Percentiles rank a stretch among this genome's conserved stretches.
Evolutionary conservation across 1,140 invertebrate genomes (phyloP).

Genomic region (Hyles euphorbiae): DNA sequence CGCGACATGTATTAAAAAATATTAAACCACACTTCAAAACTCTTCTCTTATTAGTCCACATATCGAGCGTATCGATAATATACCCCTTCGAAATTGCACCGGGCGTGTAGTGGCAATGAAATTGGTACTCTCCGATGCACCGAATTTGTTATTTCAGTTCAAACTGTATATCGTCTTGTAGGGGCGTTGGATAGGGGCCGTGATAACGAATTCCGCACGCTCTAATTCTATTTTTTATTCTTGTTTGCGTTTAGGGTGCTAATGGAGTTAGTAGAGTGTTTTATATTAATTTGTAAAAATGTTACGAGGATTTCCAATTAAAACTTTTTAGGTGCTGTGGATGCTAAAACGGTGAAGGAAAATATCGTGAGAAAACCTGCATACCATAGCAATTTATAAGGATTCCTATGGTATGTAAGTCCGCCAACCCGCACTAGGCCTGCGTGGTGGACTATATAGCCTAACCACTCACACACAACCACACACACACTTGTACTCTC

Average conservation of each 20-base stretch:
- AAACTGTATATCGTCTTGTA: conserved; percentile 10
- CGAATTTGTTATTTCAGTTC: conserved; percentile 36
- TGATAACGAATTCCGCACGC: conserved; percentile 49
- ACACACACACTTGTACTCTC: too few species aligned
- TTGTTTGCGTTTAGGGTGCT: conserved; percentile 35
- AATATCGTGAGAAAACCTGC: too few species aligned
- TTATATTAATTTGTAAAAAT: background rate
- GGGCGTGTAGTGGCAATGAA: conserved; percentile 3
- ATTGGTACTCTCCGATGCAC: conserved; percentile 16
- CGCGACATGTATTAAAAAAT: too few species aligned
- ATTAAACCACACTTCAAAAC: background rate
- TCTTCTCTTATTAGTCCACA: background rate
- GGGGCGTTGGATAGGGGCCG: conserved; percentile 24
- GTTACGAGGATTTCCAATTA: too few species aligned
- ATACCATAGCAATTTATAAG: too few species aligned
- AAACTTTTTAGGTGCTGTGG: too few species aligned
- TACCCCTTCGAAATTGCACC: conserved; percentile 3
- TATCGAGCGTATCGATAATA: conserved; percentile 5
- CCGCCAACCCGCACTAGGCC: too few species aligned
- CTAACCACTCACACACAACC: too few species aligned
- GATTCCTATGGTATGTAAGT: too few species aligned
- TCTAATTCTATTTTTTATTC: conserved; percentile 48
- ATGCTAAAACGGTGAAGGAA: too few species aligned
- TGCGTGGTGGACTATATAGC: too few species aligned
- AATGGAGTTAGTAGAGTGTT: conserved; percentile 29